Conservation (phyloP, 1,140 invertebrate species). For the Plodia interpunctella region DNA sequence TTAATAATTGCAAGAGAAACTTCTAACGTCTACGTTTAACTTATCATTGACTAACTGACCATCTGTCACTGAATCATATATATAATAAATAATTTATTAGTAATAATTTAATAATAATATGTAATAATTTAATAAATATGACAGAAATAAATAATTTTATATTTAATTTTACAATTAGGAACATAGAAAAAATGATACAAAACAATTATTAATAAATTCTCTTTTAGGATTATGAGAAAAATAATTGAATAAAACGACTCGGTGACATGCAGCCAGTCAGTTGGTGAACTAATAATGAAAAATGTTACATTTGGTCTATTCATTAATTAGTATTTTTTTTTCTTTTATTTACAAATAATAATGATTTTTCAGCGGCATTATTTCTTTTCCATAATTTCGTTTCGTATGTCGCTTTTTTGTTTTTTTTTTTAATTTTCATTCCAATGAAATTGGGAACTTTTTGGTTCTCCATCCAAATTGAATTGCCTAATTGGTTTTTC, state of each 20-base stretch:
- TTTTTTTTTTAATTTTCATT: background rate
- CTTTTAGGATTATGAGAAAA: too few species aligned
- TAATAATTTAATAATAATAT: too few species aligned
- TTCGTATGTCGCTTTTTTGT: background rate
- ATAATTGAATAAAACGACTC: background rate
- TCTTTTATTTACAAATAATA: constrained; percentile 32
- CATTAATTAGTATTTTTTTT: constrained; percentile 21
- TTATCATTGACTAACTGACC: constrained; percentile 43
- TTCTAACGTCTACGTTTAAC: constrained; percentile 64
- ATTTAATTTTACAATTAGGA: background rate
- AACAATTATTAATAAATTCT: background rate
- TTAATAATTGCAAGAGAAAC: constrained; percentile 69
- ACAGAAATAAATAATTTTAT: background rate
- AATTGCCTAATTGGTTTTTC: too few species aligned
- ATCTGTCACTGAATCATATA: constrained; percentile 2
- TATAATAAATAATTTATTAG: too few species aligned
- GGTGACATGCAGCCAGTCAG: constrained; percentile 12
- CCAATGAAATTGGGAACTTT: too few species aligned
- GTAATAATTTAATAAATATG: too few species aligned
- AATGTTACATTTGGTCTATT: constrained; percentile 37
- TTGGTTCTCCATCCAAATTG: too few species aligned
- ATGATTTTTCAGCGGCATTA: background rate
- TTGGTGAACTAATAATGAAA: constrained; percentile 46
- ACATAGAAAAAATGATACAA: background rate
- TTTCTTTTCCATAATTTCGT: background rate